These are phyloP conservation scores for Trichogramma pretiosum DNA, from an alignment of 1,140 invertebrate species.

Conservation along the genomic window DNA sequence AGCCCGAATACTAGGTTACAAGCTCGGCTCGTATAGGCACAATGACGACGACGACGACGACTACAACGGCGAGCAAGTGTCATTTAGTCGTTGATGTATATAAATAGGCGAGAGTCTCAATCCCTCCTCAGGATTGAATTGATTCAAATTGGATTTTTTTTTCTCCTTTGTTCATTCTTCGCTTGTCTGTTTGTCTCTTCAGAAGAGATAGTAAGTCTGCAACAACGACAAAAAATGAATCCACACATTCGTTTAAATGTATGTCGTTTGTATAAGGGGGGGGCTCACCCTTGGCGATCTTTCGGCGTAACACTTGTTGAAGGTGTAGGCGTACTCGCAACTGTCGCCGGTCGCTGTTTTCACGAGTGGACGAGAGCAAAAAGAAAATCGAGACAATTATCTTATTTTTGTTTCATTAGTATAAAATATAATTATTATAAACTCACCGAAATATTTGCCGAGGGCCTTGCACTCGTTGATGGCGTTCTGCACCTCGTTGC, in stretches of 20 bases:
- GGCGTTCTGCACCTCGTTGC: slow-evolving; percentile 30
- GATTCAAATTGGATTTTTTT: no score
- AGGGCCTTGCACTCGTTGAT: slow-evolving; percentile 33
- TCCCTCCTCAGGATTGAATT: no score
- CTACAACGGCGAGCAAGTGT: no score
- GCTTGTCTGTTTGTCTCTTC: no score
- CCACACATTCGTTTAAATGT: not conserved
- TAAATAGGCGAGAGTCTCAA: no score
- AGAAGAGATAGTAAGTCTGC: slow-evolving; percentile 28
- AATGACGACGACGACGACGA: no score
- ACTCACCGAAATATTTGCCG: slow-evolving; percentile 36
- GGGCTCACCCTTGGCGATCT: slow-evolving; percentile 30
- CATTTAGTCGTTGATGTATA: no score
- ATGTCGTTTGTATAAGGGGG: not conserved
- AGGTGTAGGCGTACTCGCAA: slow-evolving; percentile 33
- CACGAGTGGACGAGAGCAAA: not conserved
- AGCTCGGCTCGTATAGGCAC: no score
- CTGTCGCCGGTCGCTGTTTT: slow-evolving; percentile 29
- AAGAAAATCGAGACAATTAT: no score
- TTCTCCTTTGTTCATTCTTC: no score
- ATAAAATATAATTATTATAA: slow-evolving; percentile 17
- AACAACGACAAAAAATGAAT: not conserved
- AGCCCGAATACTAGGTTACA: no score
- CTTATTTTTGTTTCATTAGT: no score
- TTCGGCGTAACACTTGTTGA: slow-evolving; percentile 34